phyloP scores from a whole-genome alignment of 1,140 invertebrate species.

The Drosophila grimshawi region DNA sequence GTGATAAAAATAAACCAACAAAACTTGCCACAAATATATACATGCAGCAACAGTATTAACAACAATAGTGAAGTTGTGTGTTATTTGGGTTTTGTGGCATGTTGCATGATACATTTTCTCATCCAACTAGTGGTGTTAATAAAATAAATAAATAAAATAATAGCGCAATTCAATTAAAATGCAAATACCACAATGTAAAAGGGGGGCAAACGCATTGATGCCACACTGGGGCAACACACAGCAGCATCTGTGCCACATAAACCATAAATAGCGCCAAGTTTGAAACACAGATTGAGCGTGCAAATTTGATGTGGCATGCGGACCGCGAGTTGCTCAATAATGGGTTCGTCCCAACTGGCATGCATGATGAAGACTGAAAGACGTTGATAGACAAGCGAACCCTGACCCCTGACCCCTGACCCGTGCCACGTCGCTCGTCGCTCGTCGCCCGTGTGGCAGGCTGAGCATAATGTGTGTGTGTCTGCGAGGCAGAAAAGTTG shows the following conservation, averaged over 20 bases:
- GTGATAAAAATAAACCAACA: neutral
- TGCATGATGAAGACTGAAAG: slow-evolving; percentile 14
- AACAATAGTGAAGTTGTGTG: neutral
- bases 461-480: slow-evolving; percentile 28
- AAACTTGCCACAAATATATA: neutral
- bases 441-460: neutral
- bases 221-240: neutral
- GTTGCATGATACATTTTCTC: slow-evolving; percentile 20
- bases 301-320: slow-evolving; percentile 62
- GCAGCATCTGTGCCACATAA: slow-evolving; percentile 37
- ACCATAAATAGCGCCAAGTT: slow-evolving; percentile 48
- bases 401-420: neutral
- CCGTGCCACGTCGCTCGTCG: neutral
- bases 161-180: slow-evolving; percentile 79
- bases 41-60: slow-evolving; percentile 14
- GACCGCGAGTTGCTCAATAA: slow-evolving; percentile 39
- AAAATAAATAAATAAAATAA: slow-evolving; percentile 56
- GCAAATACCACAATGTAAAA: slow-evolving; percentile 64
- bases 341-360: slow-evolving; percentile 34
- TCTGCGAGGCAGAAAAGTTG: slow-evolving; percentile 31
- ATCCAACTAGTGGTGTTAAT: slow-evolving; percentile 45
- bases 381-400: slow-evolving; percentile 34
- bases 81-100: slow-evolving; percentile 11
- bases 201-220: neutral
- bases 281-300: slow-evolving; percentile 61